These are phyloP conservation scores for Anarrhichthys ocellatus DNA, from an alignment of 2,113 vertebrate species.

Conservation along the genomic window DNA sequence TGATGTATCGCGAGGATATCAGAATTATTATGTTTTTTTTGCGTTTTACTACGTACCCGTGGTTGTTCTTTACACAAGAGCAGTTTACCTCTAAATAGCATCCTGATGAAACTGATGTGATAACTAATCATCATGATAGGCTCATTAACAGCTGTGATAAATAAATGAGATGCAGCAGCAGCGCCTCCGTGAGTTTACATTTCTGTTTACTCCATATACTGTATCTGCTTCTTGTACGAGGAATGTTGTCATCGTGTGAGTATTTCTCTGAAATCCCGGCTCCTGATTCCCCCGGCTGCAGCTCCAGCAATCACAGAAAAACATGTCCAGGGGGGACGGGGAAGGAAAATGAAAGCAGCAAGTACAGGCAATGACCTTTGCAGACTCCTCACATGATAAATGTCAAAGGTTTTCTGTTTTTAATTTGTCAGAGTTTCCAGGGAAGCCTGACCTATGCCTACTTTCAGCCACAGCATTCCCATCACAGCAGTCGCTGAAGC, in stretches of 20 bases:
- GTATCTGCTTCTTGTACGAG: slow-evolving; percentile 13
- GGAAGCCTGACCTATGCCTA: slow-evolving; percentile 79
- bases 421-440: slow-evolving; percentile 82
- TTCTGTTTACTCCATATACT: slow-evolving; percentile 37
- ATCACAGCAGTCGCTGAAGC: slow-evolving; percentile 76
- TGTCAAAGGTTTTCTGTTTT: slow-evolving; percentile 82
- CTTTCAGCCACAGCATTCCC: slow-evolving; percentile 69
- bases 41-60: slow-evolving; percentile 41
- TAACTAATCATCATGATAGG: slow-evolving; percentile 40
- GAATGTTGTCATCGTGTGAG: slow-evolving; percentile 40
- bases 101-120: slow-evolving; percentile 53
- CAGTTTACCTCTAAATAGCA: slow-evolving; percentile 43
- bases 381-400: slow-evolving; percentile 78
- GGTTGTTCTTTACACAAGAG: slow-evolving; percentile 53
- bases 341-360: slow-evolving; percentile 70
- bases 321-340: slow-evolving; percentile 65
- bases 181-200: slow-evolving; percentile 11
- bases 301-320: slow-evolving; percentile 70
- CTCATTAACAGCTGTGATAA: slow-evolving; percentile 28
- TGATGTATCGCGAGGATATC: slow-evolving; percentile 62
- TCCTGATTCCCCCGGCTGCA: slow-evolving; percentile 43
- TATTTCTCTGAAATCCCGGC: slow-evolving; percentile 50
- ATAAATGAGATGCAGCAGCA: slow-evolving; percentile 23
- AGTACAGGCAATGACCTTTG: slow-evolving; percentile 78
- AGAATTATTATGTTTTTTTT: slow-evolving; percentile 53